Evolutionary conservation across 2,113 vertebrate genomes (phyloP).

Genomic region (Paradoxurus hermaphroditus): DNA sequence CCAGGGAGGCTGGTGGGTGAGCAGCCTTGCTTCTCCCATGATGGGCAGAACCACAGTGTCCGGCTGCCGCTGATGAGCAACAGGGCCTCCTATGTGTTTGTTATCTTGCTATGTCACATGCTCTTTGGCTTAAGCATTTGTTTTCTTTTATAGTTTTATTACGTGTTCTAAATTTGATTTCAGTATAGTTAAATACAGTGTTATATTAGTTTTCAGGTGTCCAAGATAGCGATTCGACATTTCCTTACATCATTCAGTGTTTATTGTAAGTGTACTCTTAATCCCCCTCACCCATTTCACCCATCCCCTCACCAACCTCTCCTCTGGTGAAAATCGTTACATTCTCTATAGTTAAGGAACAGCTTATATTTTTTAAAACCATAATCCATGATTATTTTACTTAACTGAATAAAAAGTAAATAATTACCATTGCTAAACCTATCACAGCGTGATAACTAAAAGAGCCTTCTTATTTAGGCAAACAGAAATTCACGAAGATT

Average conservation of each 20-base stretch:
- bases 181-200: not conserved
- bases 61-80: not conserved
- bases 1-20: not conserved
- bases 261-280: not conserved
- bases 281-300: not conserved
- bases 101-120: not conserved
- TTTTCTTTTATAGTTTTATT: not conserved
- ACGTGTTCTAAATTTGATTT: not conserved
- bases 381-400: not conserved
- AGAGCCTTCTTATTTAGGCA: not conserved
- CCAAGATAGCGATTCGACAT: not conserved
- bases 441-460: not conserved
- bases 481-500: not conserved
- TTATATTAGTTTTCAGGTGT: not conserved
- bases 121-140: not conserved
- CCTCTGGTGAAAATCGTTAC: not conserved
- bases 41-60: not conserved
- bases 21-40: rapidly evolving
- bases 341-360: not conserved
- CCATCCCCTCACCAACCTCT: not conserved
- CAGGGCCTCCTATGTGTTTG: not conserved
- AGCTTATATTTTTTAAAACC: not conserved
- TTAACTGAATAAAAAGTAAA: not conserved
- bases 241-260: not conserved
- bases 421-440: not conserved